A percentile compares a stretch with the other conserved stretches of the same genome.
phyloP scores from a whole-genome alignment of 2,113 vertebrate genomes.

The Zootoca vivipara region DNA sequence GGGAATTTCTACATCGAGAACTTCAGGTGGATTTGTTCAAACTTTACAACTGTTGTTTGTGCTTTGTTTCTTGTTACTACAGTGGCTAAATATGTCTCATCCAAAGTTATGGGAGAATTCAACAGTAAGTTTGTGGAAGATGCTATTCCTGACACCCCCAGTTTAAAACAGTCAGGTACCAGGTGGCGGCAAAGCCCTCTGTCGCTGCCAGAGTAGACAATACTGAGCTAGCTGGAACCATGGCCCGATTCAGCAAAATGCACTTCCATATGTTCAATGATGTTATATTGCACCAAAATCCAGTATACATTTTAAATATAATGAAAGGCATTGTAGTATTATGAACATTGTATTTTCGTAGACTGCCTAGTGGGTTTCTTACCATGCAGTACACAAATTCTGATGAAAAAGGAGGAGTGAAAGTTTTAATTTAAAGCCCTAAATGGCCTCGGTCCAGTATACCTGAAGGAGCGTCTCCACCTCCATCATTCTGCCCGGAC shows the following conservation, averaged over 20 bases:
- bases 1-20: neutral
- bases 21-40: neutral
- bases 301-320: neutral
- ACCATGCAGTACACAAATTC: too few species aligned
- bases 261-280: neutral
- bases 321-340: neutral
- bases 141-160: neutral
- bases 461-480: too few species aligned
- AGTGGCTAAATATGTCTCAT: neutral
- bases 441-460: too few species aligned
- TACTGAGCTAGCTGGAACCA: too few species aligned
- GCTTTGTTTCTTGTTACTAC: neutral
- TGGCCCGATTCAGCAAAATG: too few species aligned
- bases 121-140: neutral
- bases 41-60: neutral
- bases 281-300: neutral
- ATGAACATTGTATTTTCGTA: too few species aligned
- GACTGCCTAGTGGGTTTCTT: too few species aligned
- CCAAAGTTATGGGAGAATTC: neutral
- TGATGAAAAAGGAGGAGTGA: neutral
- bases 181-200: neutral
- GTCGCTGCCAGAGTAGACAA: too few species aligned
- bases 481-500: too few species aligned
- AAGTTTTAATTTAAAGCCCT: too few species aligned
- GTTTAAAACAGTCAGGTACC: neutral